Conservation (phyloP, 1,140 invertebrate genomes). For the Telenomus remus region DNA sequence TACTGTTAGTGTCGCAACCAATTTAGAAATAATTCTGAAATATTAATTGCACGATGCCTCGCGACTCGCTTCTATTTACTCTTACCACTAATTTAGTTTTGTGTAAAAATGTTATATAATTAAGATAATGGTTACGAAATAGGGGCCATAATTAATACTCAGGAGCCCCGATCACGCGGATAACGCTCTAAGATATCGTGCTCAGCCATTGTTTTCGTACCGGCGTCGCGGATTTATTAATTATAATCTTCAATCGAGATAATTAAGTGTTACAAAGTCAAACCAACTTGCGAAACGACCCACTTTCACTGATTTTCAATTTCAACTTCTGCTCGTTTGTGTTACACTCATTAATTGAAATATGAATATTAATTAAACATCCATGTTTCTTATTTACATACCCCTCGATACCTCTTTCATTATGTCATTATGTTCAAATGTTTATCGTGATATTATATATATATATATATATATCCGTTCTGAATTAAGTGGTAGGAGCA, state of each 20-base stretch:
- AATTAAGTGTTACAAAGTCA: constrained; percentile 33
- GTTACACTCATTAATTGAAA: constrained; percentile 48
- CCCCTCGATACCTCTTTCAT: too few species aligned
- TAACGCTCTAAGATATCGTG: constrained; percentile 23
- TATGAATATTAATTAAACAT: too few species aligned
- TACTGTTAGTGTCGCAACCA: constrained; percentile 24
- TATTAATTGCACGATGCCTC: not conserved
- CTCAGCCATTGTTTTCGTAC: not conserved
- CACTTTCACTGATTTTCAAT: constrained; percentile 52
- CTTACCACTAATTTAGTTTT: constrained; percentile 11
- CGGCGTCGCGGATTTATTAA: constrained; percentile 16
- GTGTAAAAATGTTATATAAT: constrained; percentile 3
- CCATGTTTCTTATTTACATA: too few species aligned
- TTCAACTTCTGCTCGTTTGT: constrained; percentile 27
- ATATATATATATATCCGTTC: too few species aligned
- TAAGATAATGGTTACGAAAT: constrained; percentile 22
- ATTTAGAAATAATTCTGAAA: not conserved
- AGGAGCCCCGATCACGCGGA: constrained; percentile 15
- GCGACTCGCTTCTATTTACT: not conserved
- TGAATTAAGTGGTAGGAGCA: constrained; percentile 4
- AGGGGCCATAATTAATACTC: constrained; percentile 7
- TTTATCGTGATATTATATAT: too few species aligned
- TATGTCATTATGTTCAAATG: too few species aligned
- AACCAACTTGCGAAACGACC: constrained; percentile 43
- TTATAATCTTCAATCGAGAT: constrained; percentile 37